phyloP scores from a whole-genome alignment of 30 jellyfish, hydroid and myxozoan genomes.

The Sanderia malayensis region DNA sequence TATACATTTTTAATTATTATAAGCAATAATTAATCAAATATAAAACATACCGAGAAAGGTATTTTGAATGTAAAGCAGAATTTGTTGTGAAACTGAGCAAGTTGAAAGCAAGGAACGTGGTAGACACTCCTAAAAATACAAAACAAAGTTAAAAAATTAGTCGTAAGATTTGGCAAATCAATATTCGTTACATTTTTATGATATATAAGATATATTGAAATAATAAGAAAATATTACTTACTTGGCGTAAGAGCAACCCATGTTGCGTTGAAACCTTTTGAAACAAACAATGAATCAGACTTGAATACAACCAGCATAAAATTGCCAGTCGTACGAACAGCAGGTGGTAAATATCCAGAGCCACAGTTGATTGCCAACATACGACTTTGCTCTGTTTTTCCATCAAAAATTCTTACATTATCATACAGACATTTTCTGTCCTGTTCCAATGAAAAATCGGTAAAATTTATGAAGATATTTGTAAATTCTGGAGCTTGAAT shows the following conservation, averaged over 20 bases:
- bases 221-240: slow-evolving; percentile 9
- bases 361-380: slow-evolving; percentile 71
- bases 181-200: too few relatives aligned
- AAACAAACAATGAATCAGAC: slow-evolving; percentile 47
- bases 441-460: slow-evolving; percentile 64
- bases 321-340: slow-evolving; percentile 83
- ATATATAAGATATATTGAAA: not conserved
- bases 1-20: too few relatives aligned
- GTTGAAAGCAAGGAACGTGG: slow-evolving; percentile 78
- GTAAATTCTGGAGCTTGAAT: slow-evolving; percentile 45
- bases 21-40: too few relatives aligned
- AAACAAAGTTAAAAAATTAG: not conserved
- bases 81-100: slow-evolving; percentile 61
- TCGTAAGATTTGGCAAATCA: too few relatives aligned
- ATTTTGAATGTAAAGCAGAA: slow-evolving; percentile 43
- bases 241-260: slow-evolving; percentile 95
- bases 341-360: slow-evolving; percentile 28
- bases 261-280: slow-evolving; percentile 78
- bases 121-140: slow-evolving; percentile 67
- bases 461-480: slow-evolving; percentile 56
- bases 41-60: slow-evolving; percentile 53
- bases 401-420: slow-evolving; percentile 70
- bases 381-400: slow-evolving; percentile 26
- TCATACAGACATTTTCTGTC: slow-evolving; percentile 80
- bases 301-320: slow-evolving; percentile 56